phyloP scores from a whole-genome alignment of 2,113 vertebrate genomes.

The Crotalus viridis region DNA sequence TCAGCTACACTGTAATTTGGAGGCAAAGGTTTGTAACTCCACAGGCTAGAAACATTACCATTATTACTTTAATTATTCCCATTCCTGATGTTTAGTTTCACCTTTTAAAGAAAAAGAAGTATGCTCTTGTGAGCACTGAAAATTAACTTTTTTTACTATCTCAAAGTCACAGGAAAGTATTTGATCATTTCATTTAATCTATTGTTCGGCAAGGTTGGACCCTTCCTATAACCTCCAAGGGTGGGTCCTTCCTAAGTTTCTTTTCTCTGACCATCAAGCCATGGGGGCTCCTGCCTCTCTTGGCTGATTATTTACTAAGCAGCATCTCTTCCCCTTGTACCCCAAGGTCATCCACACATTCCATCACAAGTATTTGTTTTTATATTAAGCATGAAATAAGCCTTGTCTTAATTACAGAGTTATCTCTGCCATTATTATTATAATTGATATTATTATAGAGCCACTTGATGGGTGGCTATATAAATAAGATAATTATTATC shows the following conservation, averaged over 20 bases:
- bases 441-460: not conserved
- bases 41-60: not conserved
- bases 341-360: not conserved
- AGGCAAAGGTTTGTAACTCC: fast-evolving
- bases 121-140: not conserved
- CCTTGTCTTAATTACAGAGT: not conserved
- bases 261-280: not conserved
- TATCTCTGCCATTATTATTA: not conserved
- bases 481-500: not conserved
- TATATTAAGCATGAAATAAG: not conserved
- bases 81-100: not conserved
- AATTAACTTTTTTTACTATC: not conserved
- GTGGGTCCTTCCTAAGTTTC: not conserved
- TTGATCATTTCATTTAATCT: not conserved
- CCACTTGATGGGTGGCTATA: not conserved
- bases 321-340: not conserved
- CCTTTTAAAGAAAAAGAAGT: not conserved
- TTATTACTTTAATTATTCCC: not conserved
- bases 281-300: not conserved
- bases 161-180: not conserved
- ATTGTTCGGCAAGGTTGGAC: no score
- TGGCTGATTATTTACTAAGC: not conserved
- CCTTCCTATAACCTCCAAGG: not conserved
- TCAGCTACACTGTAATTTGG: not conserved
- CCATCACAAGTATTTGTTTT: not conserved